Base-by-base conservation (phyloP, 2,113 vertebrate genomes). In the Boleophthalmus pectinirostris region DNA sequence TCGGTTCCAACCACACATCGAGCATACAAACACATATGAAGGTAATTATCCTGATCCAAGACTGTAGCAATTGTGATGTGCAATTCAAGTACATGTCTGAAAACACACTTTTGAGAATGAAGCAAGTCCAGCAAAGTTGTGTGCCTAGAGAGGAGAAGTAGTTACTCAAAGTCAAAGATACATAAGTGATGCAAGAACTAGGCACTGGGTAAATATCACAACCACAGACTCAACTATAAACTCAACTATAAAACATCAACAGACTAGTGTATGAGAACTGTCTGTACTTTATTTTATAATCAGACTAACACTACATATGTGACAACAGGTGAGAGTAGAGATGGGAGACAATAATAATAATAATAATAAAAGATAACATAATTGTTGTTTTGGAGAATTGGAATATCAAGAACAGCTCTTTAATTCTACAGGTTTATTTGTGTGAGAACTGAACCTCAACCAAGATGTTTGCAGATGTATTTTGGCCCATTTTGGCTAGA, bases 201-300 rank as follows among this genome's bases (percentile, higher is more conserved):
- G 54, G n/a, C 69, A 46, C 47, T 16, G 24, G 25, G 46, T n/a
- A 49, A 75, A 69, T 49, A 46, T 56, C 21, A 6, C 63, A 1
- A 1, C 6, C n/a, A 80, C 77, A 75, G 21, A 77, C 79, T 81
- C 58, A 23, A 65, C 73, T 63, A 66, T 49, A 78, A 73, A 77
- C 79, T 81, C 58, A 23, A 65, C 73, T 63, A 66, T 49, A 78
- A 73, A 25, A 15, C 13, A 21, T 35, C 11, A 61, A 57, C 38
- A 66, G 76, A 86, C 65, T 73, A 47, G 47, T 49, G 68, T 72
- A 10, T 10, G 18, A 65, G 63, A 5, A 53, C 58, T 71, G 75
- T 69, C 82, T 46, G 1, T 21, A 68, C 24, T 72, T 67, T 71
- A 78, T 3, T 2, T 12, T 6, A 53, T 24, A 1, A 67, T 67